Base-by-base conservation (phyloP, 2,888 invertebrate genomes). In the Hypomecis punctinalis region DNA sequence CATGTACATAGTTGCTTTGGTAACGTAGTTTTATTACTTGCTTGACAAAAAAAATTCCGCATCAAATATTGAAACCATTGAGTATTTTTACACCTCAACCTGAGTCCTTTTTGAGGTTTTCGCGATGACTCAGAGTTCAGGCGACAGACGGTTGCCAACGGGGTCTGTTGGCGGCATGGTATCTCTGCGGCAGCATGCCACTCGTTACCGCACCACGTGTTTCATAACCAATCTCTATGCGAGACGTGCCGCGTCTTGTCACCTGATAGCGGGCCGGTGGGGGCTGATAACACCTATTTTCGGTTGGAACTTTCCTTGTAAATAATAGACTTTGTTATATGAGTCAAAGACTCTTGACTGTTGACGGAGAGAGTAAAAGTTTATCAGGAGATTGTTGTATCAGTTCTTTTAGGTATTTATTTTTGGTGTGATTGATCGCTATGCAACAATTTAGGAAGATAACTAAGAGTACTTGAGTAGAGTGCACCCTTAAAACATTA, bases 201-300 rank as follows among this genome's bases (percentile, higher is more conserved):
- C 2, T 10, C 51, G 36, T 35, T 10, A 10, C 43, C 13, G 10
- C 10, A n/a, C 42, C 59, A 59, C 59, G 51, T 51, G 51, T 47
- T 57, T 37, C 37, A 13, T 46, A 39, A n/a, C n/a, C 5, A 39
- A 42, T 49, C n/a, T 55, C 54, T 55, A 51, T 42, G 36, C 42
- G 55, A 37, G 49, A 61, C 61, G 37, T 45, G 61, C 56, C 11
- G 33, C 55, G 45, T 49, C 61, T 35, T n/a, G 61, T 54, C 11
- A 3, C 37, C 33, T 35, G 55, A 61, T 61, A 49, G 42, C 37
- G 43, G 51, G 42, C 33, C 36, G 1, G 36, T 43, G 51, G 51
- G 45, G 45, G 36, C 49, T 13, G 51, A 58, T 43, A 58, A 58
- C 9, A 33, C 6, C 33, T 47, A 60, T 47, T 54, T 60, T 47